Base-by-base conservation (phyloP, 2,113 vertebrate species). In the Picathartes gymnocephalus region DNA sequence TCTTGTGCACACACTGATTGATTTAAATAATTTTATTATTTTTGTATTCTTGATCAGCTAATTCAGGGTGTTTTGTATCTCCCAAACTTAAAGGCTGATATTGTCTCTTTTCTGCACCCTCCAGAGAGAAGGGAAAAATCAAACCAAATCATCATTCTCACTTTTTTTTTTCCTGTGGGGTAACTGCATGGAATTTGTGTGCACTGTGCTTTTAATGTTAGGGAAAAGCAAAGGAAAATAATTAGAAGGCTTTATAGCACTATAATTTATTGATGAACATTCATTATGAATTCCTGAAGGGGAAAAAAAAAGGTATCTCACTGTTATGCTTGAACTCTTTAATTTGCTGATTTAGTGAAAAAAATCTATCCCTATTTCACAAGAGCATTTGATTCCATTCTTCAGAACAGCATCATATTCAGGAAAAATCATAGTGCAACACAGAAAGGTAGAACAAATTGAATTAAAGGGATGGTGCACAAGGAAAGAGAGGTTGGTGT, bases 251-350 rank as follows among this genome's bases (percentile, higher is more conserved):
- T 92, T 84, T 74, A 60, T 44, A 62, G 22, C 16, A 35, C 71
- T 73, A 50, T 95, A 66, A 93, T 94, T 90, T 90, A 88, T 91
- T 84, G 82, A 92, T 70, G 31, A 96, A 70, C 19, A 61, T 80
- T 86, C 47, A 94, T 81, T 81, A 82, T 42, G 14, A 70, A 88
- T 93, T 90, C 33, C 86, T 82, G 56, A 76, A 60, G 47, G 42
- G 18, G 9, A 4, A 65, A 50, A 62, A 60, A 53, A 40, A 64
- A 60, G 15, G 33, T 65, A 28, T 48, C 27, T 81, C 10, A 39
- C n/a, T 84, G 48, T 80, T 89, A 37, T 53, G 56, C 51, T 74
- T 69, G 56, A 88, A 66, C 31, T 91, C 76, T 73, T 74, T 81
- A 72, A 83, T 51, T 76, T 8, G 4, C 33, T 72, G 53, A 79